phyloP scores from a whole-genome alignment of 2,888 invertebrate genomes.

The Neocrepidodera transversa region DNA sequence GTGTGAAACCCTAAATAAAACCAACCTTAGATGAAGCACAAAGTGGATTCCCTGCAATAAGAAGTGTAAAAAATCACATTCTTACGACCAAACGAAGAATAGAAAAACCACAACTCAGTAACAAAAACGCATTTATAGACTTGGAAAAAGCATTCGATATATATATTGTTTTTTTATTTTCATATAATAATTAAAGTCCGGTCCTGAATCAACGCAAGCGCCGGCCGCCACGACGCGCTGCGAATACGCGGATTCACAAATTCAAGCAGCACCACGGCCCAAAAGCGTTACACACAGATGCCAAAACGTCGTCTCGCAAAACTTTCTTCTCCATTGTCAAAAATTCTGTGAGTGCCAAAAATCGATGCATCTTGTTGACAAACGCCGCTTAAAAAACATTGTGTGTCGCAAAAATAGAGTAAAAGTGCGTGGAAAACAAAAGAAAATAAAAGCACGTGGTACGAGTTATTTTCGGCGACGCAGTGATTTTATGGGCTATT shows the following conservation, averaged over 20 bases:
- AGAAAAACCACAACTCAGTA: too few species aligned
- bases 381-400: conserved; percentile 8
- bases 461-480: conserved; percentile 22
- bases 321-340: conserved; percentile 12
- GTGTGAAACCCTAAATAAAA: too few species aligned
- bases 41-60: too few species aligned
- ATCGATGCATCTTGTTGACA: conserved; percentile 4
- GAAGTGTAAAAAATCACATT: too few species aligned
- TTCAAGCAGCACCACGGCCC: conserved; percentile 17
- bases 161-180: too few species aligned
- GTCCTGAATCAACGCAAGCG: conserved; percentile 38
- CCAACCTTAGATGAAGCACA: too few species aligned
- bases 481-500: conserved; percentile 15
- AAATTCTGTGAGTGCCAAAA: conserved; percentile 12
- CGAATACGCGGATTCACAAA: conserved; percentile 30
- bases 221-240: conserved; percentile 27
- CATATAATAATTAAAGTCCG: too few species aligned
- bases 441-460: conserved; percentile 28
- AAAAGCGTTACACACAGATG: conserved; percentile 25
- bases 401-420: conserved; percentile 17
- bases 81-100: too few species aligned
- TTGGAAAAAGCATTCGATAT: too few species aligned
- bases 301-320: conserved; percentile 32
- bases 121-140: too few species aligned
- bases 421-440: conserved; percentile 12